Evolutionary conservation across 2,888 invertebrate species (phyloP).

Genomic region (Antitype chi): DNA sequence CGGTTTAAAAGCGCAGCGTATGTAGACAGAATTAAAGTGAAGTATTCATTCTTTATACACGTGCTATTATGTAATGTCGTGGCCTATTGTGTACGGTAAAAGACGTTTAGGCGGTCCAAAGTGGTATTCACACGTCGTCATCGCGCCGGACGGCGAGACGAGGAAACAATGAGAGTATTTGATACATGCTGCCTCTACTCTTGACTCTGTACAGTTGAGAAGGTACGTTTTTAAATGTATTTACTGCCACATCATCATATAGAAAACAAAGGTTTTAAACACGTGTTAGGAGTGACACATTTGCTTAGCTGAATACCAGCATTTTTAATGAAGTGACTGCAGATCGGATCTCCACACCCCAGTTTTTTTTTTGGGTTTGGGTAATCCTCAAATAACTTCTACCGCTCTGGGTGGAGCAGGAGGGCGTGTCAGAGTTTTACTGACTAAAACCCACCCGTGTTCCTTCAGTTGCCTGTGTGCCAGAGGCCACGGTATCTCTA

Average conservation of each 20-base stretch:
- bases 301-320: background rate
- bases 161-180: slow-evolving; percentile 42
- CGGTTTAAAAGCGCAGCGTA: too few species aligned
- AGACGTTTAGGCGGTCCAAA: slow-evolving; percentile 5
- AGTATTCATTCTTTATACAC: background rate
- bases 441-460: too few species aligned
- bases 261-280: background rate
- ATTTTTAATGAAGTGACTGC: too few species aligned
- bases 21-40: too few species aligned
- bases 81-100: slow-evolving; percentile 13
- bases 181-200: slow-evolving; percentile 10
- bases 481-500: too few species aligned
- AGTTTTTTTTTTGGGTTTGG: too few species aligned
- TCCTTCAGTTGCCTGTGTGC: too few species aligned
- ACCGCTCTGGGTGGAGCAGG: too few species aligned
- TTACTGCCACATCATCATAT: background rate
- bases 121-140: slow-evolving; percentile 25
- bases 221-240: background rate
- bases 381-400: too few species aligned
- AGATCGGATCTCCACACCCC: too few species aligned
- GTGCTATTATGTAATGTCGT: background rate
- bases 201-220: background rate
- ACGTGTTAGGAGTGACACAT: background rate
- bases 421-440: too few species aligned
- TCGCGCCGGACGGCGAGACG: background rate